These are phyloP conservation scores for Drosophila ficusphila DNA, from an alignment of 1,140 invertebrate genomes.

Conservation along the genomic window DNA sequence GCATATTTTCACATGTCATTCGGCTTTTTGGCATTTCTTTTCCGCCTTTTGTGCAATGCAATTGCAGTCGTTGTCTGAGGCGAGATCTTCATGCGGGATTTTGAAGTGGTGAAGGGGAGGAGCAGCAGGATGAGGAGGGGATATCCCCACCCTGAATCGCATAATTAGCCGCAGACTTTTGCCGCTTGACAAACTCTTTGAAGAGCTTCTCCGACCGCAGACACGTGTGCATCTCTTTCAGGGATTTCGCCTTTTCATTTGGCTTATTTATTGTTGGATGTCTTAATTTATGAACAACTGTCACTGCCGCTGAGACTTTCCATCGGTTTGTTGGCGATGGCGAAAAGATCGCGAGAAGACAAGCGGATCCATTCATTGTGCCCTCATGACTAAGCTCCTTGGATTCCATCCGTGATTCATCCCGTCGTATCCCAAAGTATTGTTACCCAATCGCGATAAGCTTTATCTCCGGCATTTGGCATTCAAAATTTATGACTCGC, in stretches of 20 bases:
- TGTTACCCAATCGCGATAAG: constrained; percentile 64
- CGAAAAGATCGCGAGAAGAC: constrained; percentile 16
- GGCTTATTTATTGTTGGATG: constrained; percentile 78
- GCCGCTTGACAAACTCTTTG: constrained; percentile 80
- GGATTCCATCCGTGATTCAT: constrained; percentile 20
- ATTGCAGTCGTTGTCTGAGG: constrained; percentile 16
- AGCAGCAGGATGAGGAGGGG: too few relatives aligned
- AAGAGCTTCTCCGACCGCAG: constrained; percentile 54
- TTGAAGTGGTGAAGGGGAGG: neutral
- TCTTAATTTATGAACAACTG: constrained; percentile 79
- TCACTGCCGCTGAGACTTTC: constrained; percentile 44
- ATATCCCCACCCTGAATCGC: constrained; percentile 27
- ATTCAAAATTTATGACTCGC: constrained; percentile 65
- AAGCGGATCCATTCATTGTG: constrained; percentile 51
- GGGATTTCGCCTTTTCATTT: constrained; percentile 32
- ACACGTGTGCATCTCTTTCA: constrained; percentile 49
- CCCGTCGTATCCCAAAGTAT: constrained; percentile 48
- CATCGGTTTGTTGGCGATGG: constrained; percentile 33
- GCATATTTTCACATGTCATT: constrained; percentile 83
- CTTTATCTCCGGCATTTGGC: constrained; percentile 58
- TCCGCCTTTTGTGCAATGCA: constrained; percentile 73
- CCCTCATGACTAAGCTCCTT: constrained; percentile 31
- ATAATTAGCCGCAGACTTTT: constrained; percentile 81
- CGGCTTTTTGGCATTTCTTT: constrained; percentile 71
- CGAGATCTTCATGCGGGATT: constrained; percentile 19